phyloP scores from a whole-genome alignment of 2,888 invertebrate genomes.

The Drosophila mercatorum region DNA sequence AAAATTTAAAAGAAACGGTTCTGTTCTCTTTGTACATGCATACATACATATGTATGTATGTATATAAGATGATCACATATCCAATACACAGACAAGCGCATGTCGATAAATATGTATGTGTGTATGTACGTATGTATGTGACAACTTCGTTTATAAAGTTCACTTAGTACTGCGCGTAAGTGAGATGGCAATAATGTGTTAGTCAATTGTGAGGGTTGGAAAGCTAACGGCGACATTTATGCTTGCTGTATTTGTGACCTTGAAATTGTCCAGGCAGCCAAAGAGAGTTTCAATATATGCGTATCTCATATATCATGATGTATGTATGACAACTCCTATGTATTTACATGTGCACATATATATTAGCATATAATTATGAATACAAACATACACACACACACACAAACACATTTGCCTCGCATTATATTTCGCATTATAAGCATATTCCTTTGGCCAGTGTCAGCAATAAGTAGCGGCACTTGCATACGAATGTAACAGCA shows the following conservation, averaged over 20 bases:
- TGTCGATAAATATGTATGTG: not conserved
- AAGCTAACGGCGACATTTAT: slow-evolving; percentile 34
- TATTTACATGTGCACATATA: not conserved
- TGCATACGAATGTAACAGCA: slow-evolving; percentile 15
- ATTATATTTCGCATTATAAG: not conserved
- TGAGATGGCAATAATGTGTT: slow-evolving; percentile 24
- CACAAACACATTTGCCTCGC: not conserved
- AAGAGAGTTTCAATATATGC: slow-evolving; percentile 34
- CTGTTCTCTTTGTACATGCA: not conserved
- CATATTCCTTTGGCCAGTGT: not conserved
- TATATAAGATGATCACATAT: not conserved
- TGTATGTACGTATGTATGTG: not conserved
- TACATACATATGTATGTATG: not conserved
- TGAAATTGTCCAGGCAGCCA: slow-evolving; percentile 43
- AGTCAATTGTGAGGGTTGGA: slow-evolving; percentile 45
- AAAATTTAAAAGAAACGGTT: not conserved
- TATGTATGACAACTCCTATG: not conserved
- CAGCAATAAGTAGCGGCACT: slow-evolving; percentile 8
- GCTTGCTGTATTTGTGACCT: slow-evolving; percentile 43
- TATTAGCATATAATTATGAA: not conserved
- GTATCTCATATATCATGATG: not conserved
- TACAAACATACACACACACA: not conserved
- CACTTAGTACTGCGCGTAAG: slow-evolving; percentile 16
- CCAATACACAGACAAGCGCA: not conserved
- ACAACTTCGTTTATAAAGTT: slow-evolving; percentile 39